A percentile compares a stretch with the other conserved stretches of the same genome.
These are phyloP conservation scores for Diachasmimorpha longicaudata DNA, from an alignment of 1,140 invertebrate species.

Conservation along the genomic window DNA sequence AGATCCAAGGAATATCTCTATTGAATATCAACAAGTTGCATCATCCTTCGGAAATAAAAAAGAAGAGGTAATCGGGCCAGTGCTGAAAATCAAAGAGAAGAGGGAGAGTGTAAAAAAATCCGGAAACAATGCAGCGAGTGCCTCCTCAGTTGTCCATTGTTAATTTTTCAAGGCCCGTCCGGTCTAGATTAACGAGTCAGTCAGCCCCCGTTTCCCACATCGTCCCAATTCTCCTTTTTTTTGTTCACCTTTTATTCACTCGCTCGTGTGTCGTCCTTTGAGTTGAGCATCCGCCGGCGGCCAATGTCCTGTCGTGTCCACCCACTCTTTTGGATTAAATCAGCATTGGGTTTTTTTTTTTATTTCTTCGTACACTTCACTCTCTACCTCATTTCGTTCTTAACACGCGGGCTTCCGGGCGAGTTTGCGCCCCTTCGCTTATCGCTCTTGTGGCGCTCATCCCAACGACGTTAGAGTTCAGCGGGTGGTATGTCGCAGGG, in stretches of 20 bases:
- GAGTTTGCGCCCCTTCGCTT: conserved; percentile 10
- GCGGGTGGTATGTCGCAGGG: neutral
- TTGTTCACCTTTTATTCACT: conserved; percentile 5
- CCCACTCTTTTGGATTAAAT: neutral
- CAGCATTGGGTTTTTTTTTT: neutral
- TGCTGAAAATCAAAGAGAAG: neutral
- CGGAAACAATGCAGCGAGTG: neutral
- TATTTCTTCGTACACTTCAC: neutral
- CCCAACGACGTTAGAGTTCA: neutral
- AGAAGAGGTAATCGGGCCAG: too few relatives aligned
- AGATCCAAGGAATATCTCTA: neutral
- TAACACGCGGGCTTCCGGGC: neutral
- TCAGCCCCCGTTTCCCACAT: neutral
- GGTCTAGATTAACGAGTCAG: conserved; percentile 11
- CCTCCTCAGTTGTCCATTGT: neutral
- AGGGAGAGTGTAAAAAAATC: neutral
- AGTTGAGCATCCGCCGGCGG: neutral
- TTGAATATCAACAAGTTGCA: conserved; percentile 19
- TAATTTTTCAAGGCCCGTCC: conserved; percentile 17
- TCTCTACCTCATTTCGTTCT: conserved; percentile 1
- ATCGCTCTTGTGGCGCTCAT: neutral
- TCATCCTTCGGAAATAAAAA: neutral
- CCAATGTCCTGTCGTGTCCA: conserved; percentile 1
- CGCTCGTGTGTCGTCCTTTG: conserved; percentile 2
- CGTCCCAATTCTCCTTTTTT: neutral